Evolutionary conservation across 2,797 vertebrate genomes (phyloP), one percentile per base, ranked within the genome.

Genomic region (Triplophysa bombifrons): DNA sequence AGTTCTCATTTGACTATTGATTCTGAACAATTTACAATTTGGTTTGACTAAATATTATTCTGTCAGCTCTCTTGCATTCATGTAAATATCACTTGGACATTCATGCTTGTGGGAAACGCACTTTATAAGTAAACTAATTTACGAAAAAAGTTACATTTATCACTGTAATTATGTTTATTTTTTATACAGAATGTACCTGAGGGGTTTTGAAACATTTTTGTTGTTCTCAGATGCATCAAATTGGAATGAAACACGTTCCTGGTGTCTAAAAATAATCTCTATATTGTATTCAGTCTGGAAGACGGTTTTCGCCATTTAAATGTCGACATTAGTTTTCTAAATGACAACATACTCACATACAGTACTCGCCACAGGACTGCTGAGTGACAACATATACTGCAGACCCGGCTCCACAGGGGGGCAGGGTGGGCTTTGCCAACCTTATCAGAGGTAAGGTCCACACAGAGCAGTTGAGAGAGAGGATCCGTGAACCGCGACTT

Each of bases 261-360:
- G 8, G 10, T 51, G n/a, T 80, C 41, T 51, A 64, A 72, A 82
- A 78, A 75, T 69, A 82, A 56, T 66, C 22, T 65, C 8, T 65
- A 38, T 67, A 74, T 69, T 64, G 56, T 25, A 78, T 64, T 80
- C 64, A 50, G 53, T 74, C 60, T 56, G 48, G 70, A 41, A 20
- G 51, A 11, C 17, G 34, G 30, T 41, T 27, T 65, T 61, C 0
- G 4, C 4, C 67, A 71, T 66, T 69, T 74, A 78, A 81, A 67
- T 56, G 65, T 27, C 74, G 60, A 34, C 14, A n/a, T 71, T 65
- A 65, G 65, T 25, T 79, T 72, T 27, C 55, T 76, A 71, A 64
- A 66, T 38, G 64, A 80, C 41, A 53, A 48, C 41, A 51, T 53
- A 14, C 46, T 12, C 3, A 46, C 41, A 1, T 46, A 12, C 44